These are phyloP conservation scores for Parotocinclus haroldoi DNA, from an alignment of 2,797 vertebrate genomes.

Conservation along the genomic window DNA sequence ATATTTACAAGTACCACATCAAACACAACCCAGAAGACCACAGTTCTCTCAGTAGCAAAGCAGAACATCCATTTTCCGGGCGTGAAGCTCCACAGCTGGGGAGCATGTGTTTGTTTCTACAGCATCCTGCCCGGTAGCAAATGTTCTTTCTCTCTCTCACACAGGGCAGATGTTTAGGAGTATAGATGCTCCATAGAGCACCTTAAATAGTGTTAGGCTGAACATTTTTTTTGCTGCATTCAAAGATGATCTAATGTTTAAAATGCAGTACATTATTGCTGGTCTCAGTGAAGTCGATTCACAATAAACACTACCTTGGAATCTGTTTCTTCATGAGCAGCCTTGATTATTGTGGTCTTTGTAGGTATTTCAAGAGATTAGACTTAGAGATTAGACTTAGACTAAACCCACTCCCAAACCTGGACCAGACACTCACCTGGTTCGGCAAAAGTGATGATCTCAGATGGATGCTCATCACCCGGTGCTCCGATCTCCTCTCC, in stretches of 20 bases:
- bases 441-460: slow-evolving; percentile 93
- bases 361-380: too few relatives aligned
- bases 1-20: neutral
- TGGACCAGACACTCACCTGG: slow-evolving; percentile 76
- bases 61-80: slow-evolving; percentile 36
- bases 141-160: neutral
- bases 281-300: too few relatives aligned
- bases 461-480: slow-evolving; percentile 81
- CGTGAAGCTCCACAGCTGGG: slow-evolving; percentile 47
- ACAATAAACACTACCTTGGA: neutral
- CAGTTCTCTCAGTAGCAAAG: slow-evolving; percentile 30
- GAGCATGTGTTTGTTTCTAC: slow-evolving; percentile 43
- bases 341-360: neutral
- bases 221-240: neutral
- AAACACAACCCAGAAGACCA: slow-evolving; percentile 22
- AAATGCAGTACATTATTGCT: neutral
- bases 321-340: neutral
- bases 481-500: slow-evolving; percentile 61
- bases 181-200: slow-evolving; percentile 16
- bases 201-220: neutral
- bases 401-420: neutral
- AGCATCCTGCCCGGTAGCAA: slow-evolving; percentile 9
- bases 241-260: neutral
- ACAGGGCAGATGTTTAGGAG: too few relatives aligned
- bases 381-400: too few relatives aligned